phyloP scores from a whole-genome alignment of 2,113 vertebrate genomes.

The Puma concolor region DNA sequence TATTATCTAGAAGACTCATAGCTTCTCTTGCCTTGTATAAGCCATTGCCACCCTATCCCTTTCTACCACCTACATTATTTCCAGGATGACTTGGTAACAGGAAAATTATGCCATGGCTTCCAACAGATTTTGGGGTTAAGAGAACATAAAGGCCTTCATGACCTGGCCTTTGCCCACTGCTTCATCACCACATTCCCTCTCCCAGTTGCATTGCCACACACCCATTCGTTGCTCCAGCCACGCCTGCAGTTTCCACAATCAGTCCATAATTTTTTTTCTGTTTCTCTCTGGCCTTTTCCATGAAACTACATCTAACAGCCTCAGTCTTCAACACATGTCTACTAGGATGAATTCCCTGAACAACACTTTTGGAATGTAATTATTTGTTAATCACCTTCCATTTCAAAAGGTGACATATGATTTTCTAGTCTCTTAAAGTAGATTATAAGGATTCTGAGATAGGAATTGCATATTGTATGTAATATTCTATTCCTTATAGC shows the following conservation, averaged over 20 bases:
- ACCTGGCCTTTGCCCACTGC: neutral
- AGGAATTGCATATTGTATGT: neutral
- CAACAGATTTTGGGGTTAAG: neutral
- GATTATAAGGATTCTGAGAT: neutral
- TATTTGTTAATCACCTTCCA: neutral
- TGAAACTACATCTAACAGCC: neutral
- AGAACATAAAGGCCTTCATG: neutral
- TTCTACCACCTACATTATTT: neutral
- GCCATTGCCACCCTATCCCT: neutral
- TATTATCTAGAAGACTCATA: neutral
- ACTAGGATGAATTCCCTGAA: neutral
- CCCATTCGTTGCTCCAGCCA: neutral
- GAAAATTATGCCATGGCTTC: neutral
- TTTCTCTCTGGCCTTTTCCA: neutral
- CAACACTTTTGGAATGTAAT: conserved; percentile 20
- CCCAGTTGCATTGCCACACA: no score
- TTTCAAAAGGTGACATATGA: conserved; percentile 32
- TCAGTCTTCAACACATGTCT: neutral
- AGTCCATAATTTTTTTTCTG: neutral
- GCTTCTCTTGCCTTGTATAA: neutral
- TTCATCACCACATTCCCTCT: neutral
- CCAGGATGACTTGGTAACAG: neutral
- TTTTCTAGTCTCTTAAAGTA: neutral
- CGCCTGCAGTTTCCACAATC: neutral
- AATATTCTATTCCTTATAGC: neutral